phyloP scores from a whole-genome alignment of 2,113 vertebrate genomes.

The Pseudonaja textilis region DNA sequence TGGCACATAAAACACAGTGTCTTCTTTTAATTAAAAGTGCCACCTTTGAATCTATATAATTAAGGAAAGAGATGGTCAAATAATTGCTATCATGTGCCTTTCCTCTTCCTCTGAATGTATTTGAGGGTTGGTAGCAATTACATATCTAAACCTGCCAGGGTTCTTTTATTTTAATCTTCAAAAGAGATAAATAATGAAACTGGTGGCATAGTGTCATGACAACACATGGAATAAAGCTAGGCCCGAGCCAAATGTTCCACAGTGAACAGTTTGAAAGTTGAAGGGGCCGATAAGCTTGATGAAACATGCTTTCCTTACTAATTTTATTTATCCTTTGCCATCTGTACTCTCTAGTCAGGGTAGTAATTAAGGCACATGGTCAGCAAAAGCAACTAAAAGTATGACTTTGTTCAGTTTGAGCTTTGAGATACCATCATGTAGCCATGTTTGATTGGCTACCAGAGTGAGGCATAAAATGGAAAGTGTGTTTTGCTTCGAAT shows the following conservation, averaged over 20 bases:
- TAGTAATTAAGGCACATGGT: neutral
- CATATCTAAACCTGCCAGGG: neutral
- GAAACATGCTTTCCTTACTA: neutral
- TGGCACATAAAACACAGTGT: conserved; percentile 2
- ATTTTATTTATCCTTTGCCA: neutral
- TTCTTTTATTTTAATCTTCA: neutral
- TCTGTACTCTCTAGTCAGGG: neutral
- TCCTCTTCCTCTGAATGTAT: neutral
- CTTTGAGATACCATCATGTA: neutral
- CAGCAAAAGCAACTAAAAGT: neutral
- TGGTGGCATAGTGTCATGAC: conserved; percentile 14
- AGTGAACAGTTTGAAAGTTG: neutral
- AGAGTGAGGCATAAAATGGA: neutral
- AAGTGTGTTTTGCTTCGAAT: neutral
- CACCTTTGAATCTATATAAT: neutral
- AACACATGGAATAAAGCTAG: conserved; percentile 56
- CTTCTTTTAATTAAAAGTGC: neutral
- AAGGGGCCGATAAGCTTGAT: neutral
- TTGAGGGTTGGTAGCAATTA: conserved; percentile 6
- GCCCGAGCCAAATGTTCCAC: neutral
- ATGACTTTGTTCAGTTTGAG: neutral
- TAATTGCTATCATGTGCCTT: conserved; percentile 8
- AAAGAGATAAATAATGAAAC: neutral
- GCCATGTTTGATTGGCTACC: neutral
- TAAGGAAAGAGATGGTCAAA: conserved; percentile 1